Base-by-base conservation (phyloP, 2,797 vertebrate genomes). In the Silurus lanzhouensis region DNA sequence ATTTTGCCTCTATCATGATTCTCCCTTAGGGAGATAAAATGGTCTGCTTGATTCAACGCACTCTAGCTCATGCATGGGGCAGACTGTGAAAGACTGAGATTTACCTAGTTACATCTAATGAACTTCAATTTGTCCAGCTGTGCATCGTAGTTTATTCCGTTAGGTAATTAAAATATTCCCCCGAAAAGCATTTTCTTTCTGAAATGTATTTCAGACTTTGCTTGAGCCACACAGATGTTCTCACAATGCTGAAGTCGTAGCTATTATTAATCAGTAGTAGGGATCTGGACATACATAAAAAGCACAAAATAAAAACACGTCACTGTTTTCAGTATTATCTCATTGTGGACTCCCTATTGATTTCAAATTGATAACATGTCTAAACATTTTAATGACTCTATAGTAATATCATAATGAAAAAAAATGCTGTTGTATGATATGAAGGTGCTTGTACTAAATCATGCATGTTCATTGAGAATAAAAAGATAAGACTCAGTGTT, bases 101-200 rank as follows among this genome's bases (percentile, higher is more conserved):
- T 85, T 84, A 90, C 85, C 81, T 84, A 52, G 75, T 58, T 72
- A 66, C 76, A 76, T 84, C 82, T 88, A 76, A 52, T 76, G 38
- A 71, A 89, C 77, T 61, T 91, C 87, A 22, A 6, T 89, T 90
- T 87, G 25, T 57, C 86, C 88, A 92, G 90, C 89, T 93, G 91
- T 72, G 71, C 31, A 38, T 84, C 90, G 90, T 93, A 85, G 86
- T 89, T 86, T 7, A 85, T 87, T 88, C 87, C 86, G 79, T 76
- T 87, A 60, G 70, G 48, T 85, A 17, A 66, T 72, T 71, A 89
- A 90, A 70, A 85, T 85, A 83, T 90, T 92, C 84, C 84, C 84
- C 75, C 87, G 52, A 44, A 76, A 89, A 87, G 79, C 84, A 87
- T 78, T 89, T 92, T 87, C 71, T 44, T 88, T 85, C 22, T 75